phyloP scores from a whole-genome alignment of 1,140 invertebrate species.

The Drosophila littoralis region DNA sequence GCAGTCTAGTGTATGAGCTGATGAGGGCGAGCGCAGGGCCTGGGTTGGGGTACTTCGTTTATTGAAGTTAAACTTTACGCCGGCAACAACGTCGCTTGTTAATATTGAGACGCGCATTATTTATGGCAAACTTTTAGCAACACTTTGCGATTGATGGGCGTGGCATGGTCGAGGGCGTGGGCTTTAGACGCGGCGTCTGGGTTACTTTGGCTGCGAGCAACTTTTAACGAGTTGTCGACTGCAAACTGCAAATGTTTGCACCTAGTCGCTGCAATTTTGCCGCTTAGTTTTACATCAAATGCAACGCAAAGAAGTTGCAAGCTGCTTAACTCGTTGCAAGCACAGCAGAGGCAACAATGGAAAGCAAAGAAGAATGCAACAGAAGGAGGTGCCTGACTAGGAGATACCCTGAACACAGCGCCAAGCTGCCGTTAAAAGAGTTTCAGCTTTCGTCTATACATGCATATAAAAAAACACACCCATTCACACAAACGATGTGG shows the following conservation, averaged over 20 bases:
- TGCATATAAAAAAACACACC: no score
- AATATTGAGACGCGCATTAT: conserved; percentile 78
- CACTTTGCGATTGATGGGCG: conserved; percentile 59
- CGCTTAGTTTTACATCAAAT: conserved; percentile 43
- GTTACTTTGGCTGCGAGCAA: conserved; percentile 32
- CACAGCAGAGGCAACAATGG: not conserved
- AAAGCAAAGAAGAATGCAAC: not conserved
- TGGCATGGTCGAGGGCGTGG: conserved; percentile 3
- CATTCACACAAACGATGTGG: no score
- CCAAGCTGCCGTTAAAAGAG: no score
- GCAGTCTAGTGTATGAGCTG: no score
- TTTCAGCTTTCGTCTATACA: no score
- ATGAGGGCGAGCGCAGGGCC: not conserved
- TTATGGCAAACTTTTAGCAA: conserved; percentile 74
- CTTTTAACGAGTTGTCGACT: conserved; percentile 72
- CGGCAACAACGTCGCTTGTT: conserved; percentile 59
- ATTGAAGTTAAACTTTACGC: conserved; percentile 74
- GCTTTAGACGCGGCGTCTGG: not conserved
- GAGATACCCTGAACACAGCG: no score
- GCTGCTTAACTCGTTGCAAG: conserved; percentile 51
- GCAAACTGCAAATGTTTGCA: conserved; percentile 44
- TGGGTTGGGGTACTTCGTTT: conserved; percentile 62
- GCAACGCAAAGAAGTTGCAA: conserved; percentile 38
- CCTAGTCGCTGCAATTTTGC: conserved; percentile 41
- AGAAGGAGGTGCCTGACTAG: no score